Evolutionary conservation across 2,797 vertebrate species (phyloP).

Genomic region (Thripadectes ignobilis): DNA sequence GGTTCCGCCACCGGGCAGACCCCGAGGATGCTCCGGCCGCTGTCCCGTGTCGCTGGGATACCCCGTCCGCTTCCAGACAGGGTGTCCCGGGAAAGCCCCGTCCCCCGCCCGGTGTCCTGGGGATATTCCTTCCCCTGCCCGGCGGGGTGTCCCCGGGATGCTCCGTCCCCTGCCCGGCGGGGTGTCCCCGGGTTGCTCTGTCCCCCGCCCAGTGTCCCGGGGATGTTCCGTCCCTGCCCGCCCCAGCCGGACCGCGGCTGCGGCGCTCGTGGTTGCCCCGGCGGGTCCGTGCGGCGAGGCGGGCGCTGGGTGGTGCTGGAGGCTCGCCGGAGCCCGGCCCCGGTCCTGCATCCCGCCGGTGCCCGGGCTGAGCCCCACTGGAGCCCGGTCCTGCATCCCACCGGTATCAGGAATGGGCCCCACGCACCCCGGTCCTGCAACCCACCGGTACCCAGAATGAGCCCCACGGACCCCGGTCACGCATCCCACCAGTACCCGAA

Average conservation of each 20-base stretch:
- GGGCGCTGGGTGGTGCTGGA: constrained; percentile 62
- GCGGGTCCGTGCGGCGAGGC: neutral
- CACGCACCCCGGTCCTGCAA: neutral
- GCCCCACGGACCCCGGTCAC: neutral
- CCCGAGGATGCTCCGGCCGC: neutral
- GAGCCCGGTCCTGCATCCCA: neutral
- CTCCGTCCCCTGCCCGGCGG: neutral
- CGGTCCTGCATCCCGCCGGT: neutral
- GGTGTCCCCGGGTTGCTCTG: neutral
- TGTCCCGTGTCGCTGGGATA: neutral
- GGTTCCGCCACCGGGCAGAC: neutral
- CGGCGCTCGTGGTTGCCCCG: neutral
- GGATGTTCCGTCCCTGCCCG: neutral
- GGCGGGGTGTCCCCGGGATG: too few relatives aligned
- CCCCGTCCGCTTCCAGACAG: neutral
- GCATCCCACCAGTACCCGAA: neutral
- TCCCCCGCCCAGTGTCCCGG: neutral
- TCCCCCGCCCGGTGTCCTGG: neutral
- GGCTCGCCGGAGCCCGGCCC: neutral
- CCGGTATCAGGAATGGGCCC: neutral
- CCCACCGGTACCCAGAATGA: neutral
- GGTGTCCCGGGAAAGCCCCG: neutral
- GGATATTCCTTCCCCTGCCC: neutral
- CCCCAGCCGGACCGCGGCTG: neutral
- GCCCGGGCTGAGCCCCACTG: neutral